These are phyloP conservation scores for Hydriomena furcata DNA, from an alignment of 2,888 invertebrate genomes.

Conservation along the genomic window DNA sequence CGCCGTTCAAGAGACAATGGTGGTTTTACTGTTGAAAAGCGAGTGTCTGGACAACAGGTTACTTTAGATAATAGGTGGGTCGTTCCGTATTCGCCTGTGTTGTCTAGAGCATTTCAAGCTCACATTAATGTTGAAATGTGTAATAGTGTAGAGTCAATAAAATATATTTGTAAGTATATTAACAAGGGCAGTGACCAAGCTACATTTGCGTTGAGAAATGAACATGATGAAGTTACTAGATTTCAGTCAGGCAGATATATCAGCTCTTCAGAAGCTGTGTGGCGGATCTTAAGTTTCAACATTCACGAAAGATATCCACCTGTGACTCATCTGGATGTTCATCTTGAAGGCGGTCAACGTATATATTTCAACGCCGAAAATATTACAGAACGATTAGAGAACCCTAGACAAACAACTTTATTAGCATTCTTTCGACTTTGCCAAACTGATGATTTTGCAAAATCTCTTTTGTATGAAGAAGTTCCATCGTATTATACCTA, in stretches of 20 bases:
- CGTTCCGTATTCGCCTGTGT: conserved; percentile 31
- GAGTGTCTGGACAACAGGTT: neutral
- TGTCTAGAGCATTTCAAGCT: conserved; percentile 31
- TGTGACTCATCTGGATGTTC: conserved; percentile 30
- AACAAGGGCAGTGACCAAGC: conserved; percentile 37
- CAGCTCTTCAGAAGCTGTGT: conserved; percentile 33
- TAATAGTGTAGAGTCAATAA: conserved; percentile 29
- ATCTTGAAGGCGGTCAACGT: conserved; percentile 33
- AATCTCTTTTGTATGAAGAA: conserved; percentile 27
- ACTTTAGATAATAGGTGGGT: conserved; percentile 33
- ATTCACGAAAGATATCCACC: conserved; percentile 35
- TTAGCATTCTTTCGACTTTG: conserved; percentile 24
- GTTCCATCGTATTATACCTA: conserved; percentile 32
- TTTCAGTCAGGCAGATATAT: conserved; percentile 32
- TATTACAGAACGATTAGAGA: conserved; percentile 12
- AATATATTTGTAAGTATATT: conserved; percentile 38
- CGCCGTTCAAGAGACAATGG: conserved; percentile 37
- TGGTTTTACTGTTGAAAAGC: conserved; percentile 10
- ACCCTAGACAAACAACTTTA: conserved; percentile 31
- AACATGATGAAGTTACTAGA: neutral
- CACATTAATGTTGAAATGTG: conserved; percentile 34
- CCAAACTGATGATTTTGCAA: conserved; percentile 8
- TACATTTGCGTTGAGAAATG: neutral
- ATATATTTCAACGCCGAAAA: conserved; percentile 34
- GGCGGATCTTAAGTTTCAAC: conserved; percentile 32